These are phyloP conservation scores for Anagrus nilaparvatae DNA, from an alignment of 1,140 invertebrate genomes.

Conservation along the genomic window DNA sequence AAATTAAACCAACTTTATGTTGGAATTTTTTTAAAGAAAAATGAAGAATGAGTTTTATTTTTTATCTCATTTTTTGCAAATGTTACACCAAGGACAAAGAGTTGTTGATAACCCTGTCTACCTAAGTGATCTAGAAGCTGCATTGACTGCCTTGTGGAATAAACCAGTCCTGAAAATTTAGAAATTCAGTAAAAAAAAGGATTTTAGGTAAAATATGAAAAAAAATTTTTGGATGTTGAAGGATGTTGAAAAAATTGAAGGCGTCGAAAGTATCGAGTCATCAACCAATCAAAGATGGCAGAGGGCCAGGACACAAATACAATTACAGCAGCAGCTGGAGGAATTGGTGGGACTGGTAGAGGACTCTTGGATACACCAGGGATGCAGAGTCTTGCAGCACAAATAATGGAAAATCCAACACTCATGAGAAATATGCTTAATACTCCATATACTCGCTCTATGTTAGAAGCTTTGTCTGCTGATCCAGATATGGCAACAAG, in stretches of 20 bases:
- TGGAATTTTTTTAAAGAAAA: slow-evolving; percentile 93
- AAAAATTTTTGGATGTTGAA: too few relatives aligned
- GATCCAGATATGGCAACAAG: slow-evolving; percentile 76
- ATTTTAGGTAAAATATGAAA: too few relatives aligned
- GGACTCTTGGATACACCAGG: slow-evolving; percentile 63
- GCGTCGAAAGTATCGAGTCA: slow-evolving; percentile 42
- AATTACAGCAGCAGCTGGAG: slow-evolving; percentile 11
- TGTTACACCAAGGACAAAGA: slow-evolving; percentile 89
- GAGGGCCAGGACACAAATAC: slow-evolving; percentile 31
- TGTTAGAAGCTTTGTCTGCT: slow-evolving; percentile 75
- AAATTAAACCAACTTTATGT: slow-evolving; percentile 94
- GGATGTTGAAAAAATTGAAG: slow-evolving; percentile 21
- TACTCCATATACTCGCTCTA: slow-evolving; percentile 80
- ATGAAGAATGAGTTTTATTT: slow-evolving; percentile 76
- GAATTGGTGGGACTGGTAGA: slow-evolving; percentile 21
- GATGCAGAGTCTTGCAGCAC: slow-evolving; percentile 83
- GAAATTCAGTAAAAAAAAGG: too few relatives aligned
- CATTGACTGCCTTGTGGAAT: too few relatives aligned
- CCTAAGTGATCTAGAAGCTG: slow-evolving; percentile 90
- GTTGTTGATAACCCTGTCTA: slow-evolving; percentile 99
- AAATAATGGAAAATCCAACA: slow-evolving; percentile 88
- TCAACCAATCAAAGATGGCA: slow-evolving; percentile 41
- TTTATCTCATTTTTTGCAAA: slow-evolving; percentile 82
- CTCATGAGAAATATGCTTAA: slow-evolving; percentile 85
- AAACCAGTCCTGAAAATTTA: too few relatives aligned